Base-by-base conservation (phyloP, 2,888 invertebrate genomes). In the Caradrina kadenii region DNA sequence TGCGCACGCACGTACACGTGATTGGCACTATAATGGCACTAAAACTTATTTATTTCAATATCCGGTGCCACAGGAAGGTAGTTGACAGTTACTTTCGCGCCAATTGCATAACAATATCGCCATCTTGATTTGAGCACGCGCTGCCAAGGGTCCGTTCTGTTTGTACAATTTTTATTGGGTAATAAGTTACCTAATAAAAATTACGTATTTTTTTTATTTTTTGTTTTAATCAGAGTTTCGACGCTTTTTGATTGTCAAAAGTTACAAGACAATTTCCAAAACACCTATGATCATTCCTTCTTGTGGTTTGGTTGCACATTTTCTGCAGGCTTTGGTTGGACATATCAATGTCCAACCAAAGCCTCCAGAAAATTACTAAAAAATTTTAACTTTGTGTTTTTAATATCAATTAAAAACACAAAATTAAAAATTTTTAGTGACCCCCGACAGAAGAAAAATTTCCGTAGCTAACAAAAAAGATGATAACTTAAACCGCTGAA, bases 11-110 rank as follows among this genome's bases (percentile, higher is more conserved):
- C 73, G 31, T 22, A 66, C 61, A 85, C 89, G 90, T 88, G 89
- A 79, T 65, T 76, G 66, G 88, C 79, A 84, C 63, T 64, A 50
- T 64, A 80, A 82, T 79, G 69, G 69, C 75, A 77, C 73, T 77
- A 81, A 82, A 81, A 82, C 79, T 83, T 86, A 86, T 86, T 85
- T 86, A 84, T 83, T 88, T 91, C 68, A 80, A 83, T 84, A 79
- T 84, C 91, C 91, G 89, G 87, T 81, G 75, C 31, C 80, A 81
- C 88, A 87, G 91, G 91, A 91, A 91, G 90, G 86, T 85, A 84
- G 85, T 85, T 81, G 80, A 91, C 91, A 90, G 92, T 92, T 92
- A 91, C 86, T 87, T 90, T 90, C 89, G 89, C 90, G 90, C 83
- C 87, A 83, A 83, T 89, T 90, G 91, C 90, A 92, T 92, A 87